A percentile compares a stretch with the other conserved stretches of the same genome.
phyloP scores from a whole-genome alignment of 2,113 vertebrate species.

The Gorsachius goisagi region DNA sequence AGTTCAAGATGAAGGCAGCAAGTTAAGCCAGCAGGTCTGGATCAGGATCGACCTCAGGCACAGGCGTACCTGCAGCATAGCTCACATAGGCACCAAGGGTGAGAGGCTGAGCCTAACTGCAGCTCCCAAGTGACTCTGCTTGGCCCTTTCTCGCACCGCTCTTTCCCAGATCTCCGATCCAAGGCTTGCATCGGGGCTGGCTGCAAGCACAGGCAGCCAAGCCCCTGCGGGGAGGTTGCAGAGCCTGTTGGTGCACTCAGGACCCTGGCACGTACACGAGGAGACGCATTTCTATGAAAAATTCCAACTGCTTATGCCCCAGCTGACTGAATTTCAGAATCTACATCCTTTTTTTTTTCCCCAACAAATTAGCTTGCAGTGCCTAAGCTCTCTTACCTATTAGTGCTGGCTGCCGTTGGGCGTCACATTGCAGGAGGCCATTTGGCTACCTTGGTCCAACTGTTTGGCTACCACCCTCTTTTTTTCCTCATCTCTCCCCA shows the following conservation, averaged over 20 bases:
- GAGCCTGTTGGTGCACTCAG: not conserved
- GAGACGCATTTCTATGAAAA: not conserved
- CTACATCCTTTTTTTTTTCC: not conserved
- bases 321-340: not conserved
- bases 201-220: not conserved
- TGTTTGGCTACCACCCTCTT: not conserved
- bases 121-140: not conserved
- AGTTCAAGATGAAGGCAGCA: not conserved
- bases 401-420: not conserved
- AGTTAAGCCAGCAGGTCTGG: not conserved
- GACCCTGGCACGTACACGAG: accelerated
- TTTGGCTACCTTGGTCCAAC: not conserved
- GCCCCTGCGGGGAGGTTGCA: not conserved
- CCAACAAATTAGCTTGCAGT: not conserved
- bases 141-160: not conserved
- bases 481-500: not conserved
- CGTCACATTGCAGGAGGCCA: accelerated
- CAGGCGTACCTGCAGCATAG: not conserved
- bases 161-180: not conserved
- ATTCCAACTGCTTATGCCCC: not conserved
- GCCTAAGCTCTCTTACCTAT: accelerated
- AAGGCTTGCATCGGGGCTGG: accelerated
- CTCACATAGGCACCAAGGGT: not conserved
- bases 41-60: not conserved
- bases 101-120: not conserved